phyloP scores from a whole-genome alignment of 2,888 invertebrate genomes.

The Lasioglossum villosulum region DNA sequence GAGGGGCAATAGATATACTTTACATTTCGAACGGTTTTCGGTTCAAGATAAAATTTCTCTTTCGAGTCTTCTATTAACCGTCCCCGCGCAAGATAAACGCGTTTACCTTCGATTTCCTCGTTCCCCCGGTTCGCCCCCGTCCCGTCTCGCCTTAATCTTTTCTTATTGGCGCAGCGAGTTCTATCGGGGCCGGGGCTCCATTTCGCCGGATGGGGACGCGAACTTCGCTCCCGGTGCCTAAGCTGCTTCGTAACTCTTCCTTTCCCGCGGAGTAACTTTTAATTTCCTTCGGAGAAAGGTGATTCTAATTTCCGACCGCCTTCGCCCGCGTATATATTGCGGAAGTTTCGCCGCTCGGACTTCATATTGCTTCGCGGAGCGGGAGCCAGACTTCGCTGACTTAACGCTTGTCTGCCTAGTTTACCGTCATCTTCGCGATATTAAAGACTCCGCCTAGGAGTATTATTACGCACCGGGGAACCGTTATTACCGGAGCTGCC shows the following conservation, averaged over 20 bases:
- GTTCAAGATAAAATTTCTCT: neutral
- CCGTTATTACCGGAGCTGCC: constrained; percentile 65
- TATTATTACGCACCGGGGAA: constrained; percentile 58
- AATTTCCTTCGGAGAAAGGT: constrained; percentile 69
- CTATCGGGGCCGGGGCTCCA: constrained; percentile 25
- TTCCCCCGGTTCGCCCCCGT: neutral
- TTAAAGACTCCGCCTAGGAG: constrained; percentile 65
- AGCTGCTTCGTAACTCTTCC: constrained; percentile 61
- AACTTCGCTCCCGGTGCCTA: constrained; percentile 30
- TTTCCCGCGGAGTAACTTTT: constrained; percentile 64
- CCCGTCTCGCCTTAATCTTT: constrained; percentile 2
- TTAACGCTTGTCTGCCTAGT: constrained; percentile 73
- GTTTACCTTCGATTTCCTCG: constrained; percentile 9
- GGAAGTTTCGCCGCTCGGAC: constrained; percentile 69
- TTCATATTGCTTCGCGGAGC: constrained; percentile 58
- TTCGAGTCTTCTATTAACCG: constrained; percentile 4
- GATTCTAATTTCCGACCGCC: constrained; percentile 69
- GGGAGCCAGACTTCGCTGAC: constrained; percentile 54
- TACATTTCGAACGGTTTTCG: neutral
- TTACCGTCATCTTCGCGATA: constrained; percentile 69
- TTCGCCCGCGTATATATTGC: constrained; percentile 60
- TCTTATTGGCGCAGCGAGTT: constrained; percentile 3
- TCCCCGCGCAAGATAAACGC: constrained; percentile 5
- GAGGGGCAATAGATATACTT: neutral
- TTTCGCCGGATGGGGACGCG: constrained; percentile 21